Conservation (phyloP, 92 coral and sea anemone species). For the Galaxea fascicularis region DNA sequence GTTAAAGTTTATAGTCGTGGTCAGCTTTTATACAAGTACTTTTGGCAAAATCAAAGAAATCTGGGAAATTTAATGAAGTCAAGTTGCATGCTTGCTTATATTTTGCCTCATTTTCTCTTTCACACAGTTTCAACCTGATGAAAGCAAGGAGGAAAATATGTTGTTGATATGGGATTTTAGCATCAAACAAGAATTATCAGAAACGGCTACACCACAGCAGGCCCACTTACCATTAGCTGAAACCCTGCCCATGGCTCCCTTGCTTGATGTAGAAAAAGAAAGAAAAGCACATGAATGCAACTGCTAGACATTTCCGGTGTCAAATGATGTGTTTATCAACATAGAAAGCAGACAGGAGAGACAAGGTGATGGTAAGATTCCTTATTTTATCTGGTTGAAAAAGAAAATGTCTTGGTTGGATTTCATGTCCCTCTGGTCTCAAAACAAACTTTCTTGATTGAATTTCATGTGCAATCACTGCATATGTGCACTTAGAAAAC, state of each 20-base stretch:
- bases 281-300: constrained; percentile 12
- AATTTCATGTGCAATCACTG: background rate
- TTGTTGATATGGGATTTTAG: constrained; percentile 38
- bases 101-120: background rate
- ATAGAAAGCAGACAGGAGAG: background rate
- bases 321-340: background rate
- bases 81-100: background rate
- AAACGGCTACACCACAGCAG: background rate
- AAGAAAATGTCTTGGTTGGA: background rate
- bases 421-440: too few species aligned
- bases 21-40: too few species aligned
- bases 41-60: too few species aligned
- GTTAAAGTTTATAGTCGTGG: too few species aligned
- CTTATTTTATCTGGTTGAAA: background rate
- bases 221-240: background rate
- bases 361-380: background rate
- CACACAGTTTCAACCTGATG: constrained; percentile 18
- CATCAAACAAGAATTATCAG: background rate
- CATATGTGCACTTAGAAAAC: background rate
- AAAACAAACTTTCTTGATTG: background rate
- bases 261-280: constrained; percentile 11
- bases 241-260: constrained; percentile 11
- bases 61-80: background rate
- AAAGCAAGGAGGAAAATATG: constrained; percentile 3
- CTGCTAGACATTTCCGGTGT: constrained; percentile 16